Evolutionary conservation across 2,113 vertebrate genomes (phyloP), one percentile per base, ranked within the genome.

Genomic region (Jaculus jaculus): DNA sequence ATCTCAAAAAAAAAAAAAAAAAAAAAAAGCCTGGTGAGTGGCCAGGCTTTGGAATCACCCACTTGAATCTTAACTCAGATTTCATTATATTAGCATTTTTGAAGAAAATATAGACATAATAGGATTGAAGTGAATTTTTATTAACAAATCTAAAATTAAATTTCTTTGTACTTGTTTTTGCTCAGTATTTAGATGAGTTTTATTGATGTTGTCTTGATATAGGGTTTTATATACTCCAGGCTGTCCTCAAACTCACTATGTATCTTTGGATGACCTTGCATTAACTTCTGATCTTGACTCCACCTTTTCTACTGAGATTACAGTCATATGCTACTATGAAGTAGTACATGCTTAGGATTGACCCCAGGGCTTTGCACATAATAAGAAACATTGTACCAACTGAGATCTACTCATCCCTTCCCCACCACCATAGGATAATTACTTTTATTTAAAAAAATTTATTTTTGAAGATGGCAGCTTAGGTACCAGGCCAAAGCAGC

Each of bases 111-210:
- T 26, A 65, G 7, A 23, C 23, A 51, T 86, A 63, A 88, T 79
- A 68, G 18, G n/a, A 73, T 72, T 80, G 58, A 65, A 63, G n/a
- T n/a, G n/a, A n/a, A n/a, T n/a, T n/a, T n/a, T n/a, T 95, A 32
- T 85, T 93, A 84, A 39, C 9, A 87, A 86, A 90, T n/a, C n/a
- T n/a, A 73, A 65, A 77, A 42, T 87, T 81, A 71, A 80, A 24
- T 95, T 74, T 73, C 9, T 32, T 16, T 84, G 39, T 20, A 32
- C 30, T 94, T 90, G 60, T 24, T 80, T 24, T 88, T 68, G 68
- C 17, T 30, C 32, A 69, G 9, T 37, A 28, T 24, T 81, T 42
- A 61, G 12, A 69, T 47, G n/a, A 71, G 32, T n/a, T n/a, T 17
- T 12, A 89, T 92, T 75, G 77, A 54, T 65, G 7, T 47, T n/a